phyloP scores from a whole-genome alignment of 1,140 invertebrate genomes.

The Homarus americanus region DNA sequence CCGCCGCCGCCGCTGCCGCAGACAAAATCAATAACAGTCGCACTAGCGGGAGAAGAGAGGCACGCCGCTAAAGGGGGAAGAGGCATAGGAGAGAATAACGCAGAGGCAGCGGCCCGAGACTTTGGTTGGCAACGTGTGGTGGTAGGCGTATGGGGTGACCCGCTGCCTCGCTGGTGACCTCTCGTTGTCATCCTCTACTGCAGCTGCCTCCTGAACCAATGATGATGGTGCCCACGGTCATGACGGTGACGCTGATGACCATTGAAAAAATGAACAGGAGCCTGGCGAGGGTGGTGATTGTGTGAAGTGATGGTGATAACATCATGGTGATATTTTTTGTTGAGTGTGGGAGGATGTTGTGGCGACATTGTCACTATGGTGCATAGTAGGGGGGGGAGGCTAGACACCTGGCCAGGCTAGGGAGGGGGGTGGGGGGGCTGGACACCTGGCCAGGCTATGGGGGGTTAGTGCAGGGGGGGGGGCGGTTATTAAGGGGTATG shows the following conservation, averaged over 20 bases:
- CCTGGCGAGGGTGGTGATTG: too few species aligned
- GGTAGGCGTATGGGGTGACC: not conserved
- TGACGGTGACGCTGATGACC: too few species aligned
- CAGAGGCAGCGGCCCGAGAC: not conserved
- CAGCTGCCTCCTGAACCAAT: too few species aligned
- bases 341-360: not conserved
- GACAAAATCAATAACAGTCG: constrained; percentile 18
- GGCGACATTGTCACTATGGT: not conserved
- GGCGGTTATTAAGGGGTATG: not conserved
- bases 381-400: not conserved
- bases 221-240: too few species aligned
- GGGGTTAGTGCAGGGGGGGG: not conserved
- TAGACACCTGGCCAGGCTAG: not conserved
- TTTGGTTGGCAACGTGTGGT: not conserved
- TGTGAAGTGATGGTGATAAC: too few species aligned
- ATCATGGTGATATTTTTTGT: too few species aligned
- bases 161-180: too few species aligned
- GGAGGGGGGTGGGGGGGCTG: not conserved
- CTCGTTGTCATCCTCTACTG: too few species aligned
- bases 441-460: not conserved
- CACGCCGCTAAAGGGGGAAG: constrained; percentile 4
- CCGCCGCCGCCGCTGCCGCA: constrained; percentile 1
- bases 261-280: too few species aligned
- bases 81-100: constrained; percentile 12
- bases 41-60: not conserved